phyloP scores from a whole-genome alignment of 2,113 vertebrate genomes.

The Microtus richardsoni region DNA sequence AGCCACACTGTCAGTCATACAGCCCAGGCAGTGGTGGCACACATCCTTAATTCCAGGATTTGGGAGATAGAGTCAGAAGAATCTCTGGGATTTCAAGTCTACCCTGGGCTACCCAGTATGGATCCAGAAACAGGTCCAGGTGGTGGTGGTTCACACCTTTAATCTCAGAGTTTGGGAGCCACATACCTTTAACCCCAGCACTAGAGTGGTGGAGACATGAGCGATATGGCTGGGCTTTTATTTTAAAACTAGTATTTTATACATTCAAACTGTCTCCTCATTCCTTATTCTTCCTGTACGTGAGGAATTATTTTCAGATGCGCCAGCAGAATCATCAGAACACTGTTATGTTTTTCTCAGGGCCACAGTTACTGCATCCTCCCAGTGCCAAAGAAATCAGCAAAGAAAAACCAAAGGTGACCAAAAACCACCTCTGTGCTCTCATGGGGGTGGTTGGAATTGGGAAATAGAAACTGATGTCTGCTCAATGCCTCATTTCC shows the following conservation, averaged over 20 bases:
- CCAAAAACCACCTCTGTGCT: neutral
- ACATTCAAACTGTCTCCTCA: neutral
- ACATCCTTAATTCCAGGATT: no score
- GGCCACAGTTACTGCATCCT: neutral
- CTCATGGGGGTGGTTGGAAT: neutral
- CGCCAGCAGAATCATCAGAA: neutral
- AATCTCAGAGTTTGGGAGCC: no score
- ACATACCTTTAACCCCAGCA: no score
- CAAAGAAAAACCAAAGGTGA: neutral
- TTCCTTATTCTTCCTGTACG: neutral
- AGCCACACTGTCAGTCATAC: no score
- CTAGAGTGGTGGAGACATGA: no score
- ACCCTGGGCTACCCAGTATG: no score
- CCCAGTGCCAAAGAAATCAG: neutral
- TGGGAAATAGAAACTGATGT: neutral
- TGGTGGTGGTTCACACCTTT: no score
- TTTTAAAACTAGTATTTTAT: slow-evolving; percentile 3
- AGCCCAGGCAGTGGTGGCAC: no score
- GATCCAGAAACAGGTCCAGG: no score
- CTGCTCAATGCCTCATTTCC: neutral
- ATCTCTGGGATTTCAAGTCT: no score
- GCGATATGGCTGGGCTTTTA: neutral
- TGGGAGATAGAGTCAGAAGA: no score
- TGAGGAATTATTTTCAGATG: neutral
- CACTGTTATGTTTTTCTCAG: neutral